Evolutionary conservation across 2,888 invertebrate species (phyloP), one percentile per base, ranked within the genome.

Genomic region (Melinopterus prodromus): DNA sequence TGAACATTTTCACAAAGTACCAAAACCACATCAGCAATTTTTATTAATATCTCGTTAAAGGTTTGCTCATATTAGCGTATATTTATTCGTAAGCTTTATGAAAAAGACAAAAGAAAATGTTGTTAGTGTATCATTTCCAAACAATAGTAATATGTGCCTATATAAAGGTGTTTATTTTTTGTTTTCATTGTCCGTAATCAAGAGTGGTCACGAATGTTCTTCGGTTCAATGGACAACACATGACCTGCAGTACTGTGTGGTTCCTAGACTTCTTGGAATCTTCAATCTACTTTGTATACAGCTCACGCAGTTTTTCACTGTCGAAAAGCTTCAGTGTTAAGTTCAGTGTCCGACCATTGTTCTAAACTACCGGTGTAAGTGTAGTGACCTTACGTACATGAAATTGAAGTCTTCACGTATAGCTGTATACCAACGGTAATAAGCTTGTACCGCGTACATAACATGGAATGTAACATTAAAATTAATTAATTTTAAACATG

Each of bases 251-350:
- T 53, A 53, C 53, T 53, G 53, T 26, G 26, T 26, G 26, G 26
- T 53, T 53, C 53, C 53, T 53, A 53, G 53, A 53, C 53, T 53
- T 53, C 53, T 53, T 53, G 53, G 53, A 53, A 53, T 53, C 53
- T 74, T 74, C 74, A 35, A 14, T n/a, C 35, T 37, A 71, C 76
- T 80, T 76, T 71, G 80, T 78, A 80, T 36, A 71, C 71, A 76
- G 69, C 76, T 80, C 80, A 80, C 80, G 80, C 78, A 80, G 76
- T 80, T 78, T 78, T 78, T 78, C 80, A 76, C 78, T 76, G 76
- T 76, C 80, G 70, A 80, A 80, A 80, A 80, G 78, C 76, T 76
- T 72, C 79, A 79, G 77, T 78, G 78, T 78, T 78, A 80, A 78
- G 80, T 80, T 80, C 80, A 80, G 76, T 77, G 80, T 78, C 80